phyloP scores from a whole-genome alignment of 2,797 vertebrate species.

The Zenarchopterus dispar region DNA sequence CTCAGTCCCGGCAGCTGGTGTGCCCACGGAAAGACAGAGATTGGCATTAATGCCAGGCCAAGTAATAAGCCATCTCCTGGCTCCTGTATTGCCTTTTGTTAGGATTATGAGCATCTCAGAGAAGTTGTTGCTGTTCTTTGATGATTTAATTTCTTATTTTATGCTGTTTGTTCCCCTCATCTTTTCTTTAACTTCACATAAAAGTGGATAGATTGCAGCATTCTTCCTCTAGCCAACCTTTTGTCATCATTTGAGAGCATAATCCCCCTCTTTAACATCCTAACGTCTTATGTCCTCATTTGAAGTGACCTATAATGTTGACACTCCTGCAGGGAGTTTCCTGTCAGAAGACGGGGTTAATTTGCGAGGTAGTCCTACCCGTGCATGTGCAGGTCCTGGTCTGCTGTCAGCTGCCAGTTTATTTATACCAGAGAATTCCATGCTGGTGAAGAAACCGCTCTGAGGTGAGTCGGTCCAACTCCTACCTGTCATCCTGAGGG shows the following conservation, averaged over 20 bases:
- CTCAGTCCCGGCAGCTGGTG: conserved; percentile 87
- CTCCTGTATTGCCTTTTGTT: conserved; percentile 25
- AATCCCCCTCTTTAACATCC: background rate
- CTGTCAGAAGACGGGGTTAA: conserved; percentile 26
- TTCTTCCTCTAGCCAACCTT: background rate
- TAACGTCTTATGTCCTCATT: background rate
- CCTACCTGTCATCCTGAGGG: conserved; percentile 56
- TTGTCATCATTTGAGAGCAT: too few relatives aligned
- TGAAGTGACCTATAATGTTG: background rate
- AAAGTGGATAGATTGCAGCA: background rate
- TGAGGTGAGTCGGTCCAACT: conserved; percentile 43
- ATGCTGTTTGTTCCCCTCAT: background rate
- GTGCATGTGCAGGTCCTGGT: conserved; percentile 41
- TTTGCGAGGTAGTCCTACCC: conserved; percentile 36
- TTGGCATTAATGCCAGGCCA: conserved; percentile 68
- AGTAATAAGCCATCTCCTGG: conserved; percentile 71
- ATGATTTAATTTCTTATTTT: background rate
- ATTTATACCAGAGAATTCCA: conserved; percentile 62
- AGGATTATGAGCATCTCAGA: conserved; percentile 11
- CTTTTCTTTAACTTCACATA: background rate
- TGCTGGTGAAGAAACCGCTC: conserved; percentile 48
- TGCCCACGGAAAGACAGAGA: conserved; percentile 76
- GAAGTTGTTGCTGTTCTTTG: background rate
- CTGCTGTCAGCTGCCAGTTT: conserved; percentile 68
- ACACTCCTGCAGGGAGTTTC: conserved; percentile 23